A percentile compares a stretch with the other conserved stretches of the same genome.
These are phyloP conservation scores for Thamnophis elegans DNA, from an alignment of 2,797 vertebrate genomes.

Conservation along the genomic window DNA sequence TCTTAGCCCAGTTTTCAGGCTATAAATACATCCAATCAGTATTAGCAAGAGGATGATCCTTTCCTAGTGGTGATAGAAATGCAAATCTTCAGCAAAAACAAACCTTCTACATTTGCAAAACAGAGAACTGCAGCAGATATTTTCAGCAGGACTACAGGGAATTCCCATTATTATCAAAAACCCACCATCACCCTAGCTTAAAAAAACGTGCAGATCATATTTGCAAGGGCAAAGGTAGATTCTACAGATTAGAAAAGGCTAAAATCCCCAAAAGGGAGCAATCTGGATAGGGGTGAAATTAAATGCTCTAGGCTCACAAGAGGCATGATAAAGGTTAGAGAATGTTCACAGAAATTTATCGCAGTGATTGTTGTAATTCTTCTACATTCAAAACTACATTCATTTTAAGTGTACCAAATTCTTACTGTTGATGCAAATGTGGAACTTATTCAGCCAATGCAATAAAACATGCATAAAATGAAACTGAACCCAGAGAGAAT, in stretches of 20 bases:
- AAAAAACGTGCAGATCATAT: background rate
- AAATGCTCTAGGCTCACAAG: background rate
- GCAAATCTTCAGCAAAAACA: background rate
- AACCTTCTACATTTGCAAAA: background rate
- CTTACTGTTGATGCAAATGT: background rate
- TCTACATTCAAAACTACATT: background rate
- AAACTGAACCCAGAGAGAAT: background rate
- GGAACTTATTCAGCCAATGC: background rate
- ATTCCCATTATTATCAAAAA: background rate
- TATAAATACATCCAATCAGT: conserved; percentile 6
- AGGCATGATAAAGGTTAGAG: background rate
- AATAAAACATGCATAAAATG: background rate
- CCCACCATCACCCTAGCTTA: background rate
- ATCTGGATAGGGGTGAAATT: background rate
- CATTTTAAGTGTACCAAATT: background rate
- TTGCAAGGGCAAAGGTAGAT: background rate
- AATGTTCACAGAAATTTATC: background rate
- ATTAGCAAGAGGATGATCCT: background rate
- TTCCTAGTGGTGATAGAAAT: background rate
- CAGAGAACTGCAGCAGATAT: background rate
- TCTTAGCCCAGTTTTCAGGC: background rate
- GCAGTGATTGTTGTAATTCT: background rate
- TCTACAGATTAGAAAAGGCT: background rate
- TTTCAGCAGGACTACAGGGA: background rate
- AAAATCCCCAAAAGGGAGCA: background rate